Percentiles rank a stretch among this genome's conserved stretches.
phyloP scores from a whole-genome alignment of 2,888 invertebrate species.

The Meteorus colon region DNA sequence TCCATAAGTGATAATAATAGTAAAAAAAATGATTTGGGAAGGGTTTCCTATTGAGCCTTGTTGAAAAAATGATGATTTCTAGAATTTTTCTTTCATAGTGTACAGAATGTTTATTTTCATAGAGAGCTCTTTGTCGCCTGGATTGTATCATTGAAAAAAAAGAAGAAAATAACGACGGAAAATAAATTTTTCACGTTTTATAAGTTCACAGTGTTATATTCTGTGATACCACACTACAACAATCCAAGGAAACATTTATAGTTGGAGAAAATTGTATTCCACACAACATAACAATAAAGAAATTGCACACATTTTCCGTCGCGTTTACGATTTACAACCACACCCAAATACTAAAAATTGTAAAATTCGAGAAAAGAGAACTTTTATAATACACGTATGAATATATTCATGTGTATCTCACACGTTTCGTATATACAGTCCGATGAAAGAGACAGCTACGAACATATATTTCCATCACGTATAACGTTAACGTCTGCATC shows the following conservation, averaged over 20 bases:
- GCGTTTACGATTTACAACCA: slow-evolving; percentile 37
- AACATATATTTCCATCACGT: slow-evolving; percentile 52
- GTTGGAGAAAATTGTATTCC: background rate
- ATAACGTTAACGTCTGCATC: slow-evolving; percentile 27
- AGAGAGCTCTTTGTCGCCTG: too few relatives aligned
- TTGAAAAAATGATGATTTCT: background rate
- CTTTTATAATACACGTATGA: slow-evolving; percentile 42
- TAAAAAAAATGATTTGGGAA: background rate
- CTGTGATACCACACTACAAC: background rate
- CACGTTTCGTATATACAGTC: slow-evolving; percentile 36
- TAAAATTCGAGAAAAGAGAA: slow-evolving; percentile 46
- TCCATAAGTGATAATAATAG: slow-evolving; percentile 8
- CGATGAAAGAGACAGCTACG: slow-evolving; percentile 52
- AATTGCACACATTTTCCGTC: slow-evolving; percentile 37
- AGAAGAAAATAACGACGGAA: too few relatives aligned
- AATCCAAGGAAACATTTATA: background rate
- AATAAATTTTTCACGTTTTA: too few relatives aligned
- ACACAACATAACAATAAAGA: background rate
- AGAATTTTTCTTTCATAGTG: background rate
- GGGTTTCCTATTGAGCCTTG: background rate
- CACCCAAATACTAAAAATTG: slow-evolving; percentile 50
- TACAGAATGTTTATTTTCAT: background rate
- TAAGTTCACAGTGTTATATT: too few relatives aligned
- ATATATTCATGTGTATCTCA: slow-evolving; percentile 17
- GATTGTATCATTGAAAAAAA: too few relatives aligned